Percentiles rank a stretch among this genome's conserved stretches.
phyloP scores from a whole-genome alignment of 2,888 invertebrate species.

The Mystacides longicornis region DNA sequence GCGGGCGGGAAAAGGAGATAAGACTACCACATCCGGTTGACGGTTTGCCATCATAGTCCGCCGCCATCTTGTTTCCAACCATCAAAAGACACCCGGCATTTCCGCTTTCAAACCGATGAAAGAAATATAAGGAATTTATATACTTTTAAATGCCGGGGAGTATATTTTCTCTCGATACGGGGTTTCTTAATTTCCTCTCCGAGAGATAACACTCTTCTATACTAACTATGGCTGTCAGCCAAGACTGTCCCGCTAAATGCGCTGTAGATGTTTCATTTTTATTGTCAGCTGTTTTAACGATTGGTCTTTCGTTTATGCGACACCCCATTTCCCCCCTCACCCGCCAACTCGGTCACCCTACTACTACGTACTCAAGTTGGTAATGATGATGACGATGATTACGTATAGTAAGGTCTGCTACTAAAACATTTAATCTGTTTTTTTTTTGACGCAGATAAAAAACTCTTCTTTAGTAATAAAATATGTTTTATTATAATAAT shows the following conservation, averaged over 20 bases:
- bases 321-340: not conserved
- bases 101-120: constrained; percentile 13
- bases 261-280: not conserved
- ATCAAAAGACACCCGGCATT: constrained; percentile 20
- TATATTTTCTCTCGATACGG: not conserved
- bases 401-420: no score
- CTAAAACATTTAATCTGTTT: no score
- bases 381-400: no score
- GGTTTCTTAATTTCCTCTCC: not conserved
- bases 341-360: not conserved
- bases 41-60: not conserved
- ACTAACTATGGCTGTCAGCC: not conserved
- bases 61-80: constrained; percentile 20
- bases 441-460: no score
- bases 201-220: not conserved
- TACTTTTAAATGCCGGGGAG: constrained; percentile 23
- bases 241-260: not conserved
- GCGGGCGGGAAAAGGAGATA: not conserved
- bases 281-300: not conserved
- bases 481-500: no score
- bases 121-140: constrained; percentile 25
- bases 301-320: not conserved
- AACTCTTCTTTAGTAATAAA: no score
- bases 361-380: no score
- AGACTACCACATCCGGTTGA: not conserved